Base-by-base conservation (phyloP, 2,797 vertebrate genomes). In the Scomberomorus guttatus region DNA sequence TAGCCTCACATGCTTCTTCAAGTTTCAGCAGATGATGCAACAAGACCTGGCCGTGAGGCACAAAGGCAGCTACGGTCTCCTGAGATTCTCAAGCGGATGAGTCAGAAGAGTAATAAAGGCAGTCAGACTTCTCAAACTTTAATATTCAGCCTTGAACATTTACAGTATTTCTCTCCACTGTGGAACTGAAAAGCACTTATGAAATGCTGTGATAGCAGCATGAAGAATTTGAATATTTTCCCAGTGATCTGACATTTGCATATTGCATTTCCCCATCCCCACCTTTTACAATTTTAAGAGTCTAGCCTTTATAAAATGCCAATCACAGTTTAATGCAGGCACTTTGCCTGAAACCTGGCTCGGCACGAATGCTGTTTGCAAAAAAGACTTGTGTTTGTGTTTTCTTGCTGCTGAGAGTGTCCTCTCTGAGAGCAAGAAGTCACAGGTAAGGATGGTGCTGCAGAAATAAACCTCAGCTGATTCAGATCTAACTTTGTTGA, bases 131-230 rank as follows among this genome's bases (percentile, higher is more conserved):
- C 72, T 80, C 57, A 57, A 86, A 85, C 46, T 87, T 81, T 75
- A 82, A 87, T 78, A 82, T 77, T 61, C 72, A 86, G 61, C 59
- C 79, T 75, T 82, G 54, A 84, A 88, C 34, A 72, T 77, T 79
- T 71, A 66, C 74, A 76, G 72, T 52, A 44, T 72, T 76, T 79
- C 65, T 77, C 71, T 72, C 59, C 29, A 1, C 27, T 18, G 29
- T 29, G 48, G 63, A 69, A 62, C 34, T 56, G 64, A 73, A 80
- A 86, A 77, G 59, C 77, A 75, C 75, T 88, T 84, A 74, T 82
- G 64, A 72, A 81, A 85, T n/a, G 15, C 52, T 39, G 54, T 51
- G 67, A 84, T 44, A 65, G 42, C 77, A 64, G 75, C 60, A 29
- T 20, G 57, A 76, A 34, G 39, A 81, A 81, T 71, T 50, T 25